Conservation (phyloP, 1,140 invertebrate genomes). For the Saccostrea echinata region DNA sequence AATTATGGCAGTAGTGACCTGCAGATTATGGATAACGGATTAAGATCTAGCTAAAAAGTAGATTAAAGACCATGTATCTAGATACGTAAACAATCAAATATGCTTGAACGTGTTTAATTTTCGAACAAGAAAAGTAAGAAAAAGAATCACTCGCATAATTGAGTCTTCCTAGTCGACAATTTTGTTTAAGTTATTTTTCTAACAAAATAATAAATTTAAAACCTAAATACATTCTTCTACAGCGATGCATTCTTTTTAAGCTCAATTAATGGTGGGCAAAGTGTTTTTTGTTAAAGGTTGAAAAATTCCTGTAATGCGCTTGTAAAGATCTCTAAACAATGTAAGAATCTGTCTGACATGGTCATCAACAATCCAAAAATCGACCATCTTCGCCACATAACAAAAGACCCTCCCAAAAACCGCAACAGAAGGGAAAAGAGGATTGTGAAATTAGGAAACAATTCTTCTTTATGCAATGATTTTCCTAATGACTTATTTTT, state of each 20-base stretch:
- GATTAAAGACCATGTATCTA: slow-evolving; percentile 28
- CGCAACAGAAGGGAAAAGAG: slow-evolving; percentile 1
- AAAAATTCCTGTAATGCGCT: not conserved
- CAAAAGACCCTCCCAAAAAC: slow-evolving; percentile 29
- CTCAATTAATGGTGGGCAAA: not conserved
- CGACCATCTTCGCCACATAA: not conserved
- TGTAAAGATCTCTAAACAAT: not conserved
- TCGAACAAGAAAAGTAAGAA: not conserved
- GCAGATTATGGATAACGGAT: not conserved
- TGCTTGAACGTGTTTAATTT: not conserved
- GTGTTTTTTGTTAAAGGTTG: not conserved
- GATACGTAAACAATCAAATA: slow-evolving; percentile 27
- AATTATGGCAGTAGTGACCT: slow-evolving; percentile 27
- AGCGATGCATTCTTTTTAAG: not conserved
- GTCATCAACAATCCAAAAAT: not conserved
- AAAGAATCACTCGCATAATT: not conserved
- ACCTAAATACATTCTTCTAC: not conserved
- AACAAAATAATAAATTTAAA: not conserved
- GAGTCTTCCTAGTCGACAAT: not conserved
- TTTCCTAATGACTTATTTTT: slow-evolving; percentile 18
- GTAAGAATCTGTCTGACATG: not conserved
- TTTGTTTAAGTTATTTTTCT: not conserved
- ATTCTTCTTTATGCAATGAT: not conserved
- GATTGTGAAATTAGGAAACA: not conserved
- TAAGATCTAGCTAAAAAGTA: slow-evolving; percentile 7